Percentiles rank a stretch among this genome's conserved stretches.
Evolutionary conservation across 2,113 vertebrate species (phyloP).

Genomic region (Guaruba guarouba): DNA sequence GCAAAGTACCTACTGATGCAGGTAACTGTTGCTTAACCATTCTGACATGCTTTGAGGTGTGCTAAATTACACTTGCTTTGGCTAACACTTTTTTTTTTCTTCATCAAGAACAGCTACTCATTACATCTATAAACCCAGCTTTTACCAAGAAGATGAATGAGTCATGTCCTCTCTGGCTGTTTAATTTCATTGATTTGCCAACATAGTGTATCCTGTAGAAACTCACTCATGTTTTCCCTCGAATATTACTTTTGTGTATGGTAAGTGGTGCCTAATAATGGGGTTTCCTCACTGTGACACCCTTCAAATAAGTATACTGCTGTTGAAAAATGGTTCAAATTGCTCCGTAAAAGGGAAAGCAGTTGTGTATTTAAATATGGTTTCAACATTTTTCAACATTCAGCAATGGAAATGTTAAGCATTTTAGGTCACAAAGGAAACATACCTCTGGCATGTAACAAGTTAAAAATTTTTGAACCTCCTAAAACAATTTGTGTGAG

Average conservation of each 20-base stretch:
- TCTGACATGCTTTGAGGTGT: not conserved
- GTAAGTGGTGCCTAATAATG: not conserved
- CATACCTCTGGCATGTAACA: not conserved
- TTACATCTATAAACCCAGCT: not conserved
- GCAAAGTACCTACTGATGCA: not conserved
- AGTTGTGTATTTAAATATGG: not conserved
- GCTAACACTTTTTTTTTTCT: not conserved
- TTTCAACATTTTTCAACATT: not conserved
- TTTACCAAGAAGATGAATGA: not conserved
- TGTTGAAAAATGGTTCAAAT: not conserved
- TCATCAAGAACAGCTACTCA: not conserved
- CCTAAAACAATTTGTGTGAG: not conserved
- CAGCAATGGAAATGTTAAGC: not conserved
- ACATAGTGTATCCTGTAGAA: not conserved
- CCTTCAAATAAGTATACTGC: not conserved
- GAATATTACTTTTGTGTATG: not conserved
- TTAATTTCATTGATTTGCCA: not conserved
- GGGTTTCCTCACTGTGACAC: fast-evolving
- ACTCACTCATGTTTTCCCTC: not conserved
- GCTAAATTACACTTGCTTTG: not conserved
- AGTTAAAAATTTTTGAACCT: not conserved
- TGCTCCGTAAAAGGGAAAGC: not conserved
- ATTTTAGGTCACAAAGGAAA: not conserved
- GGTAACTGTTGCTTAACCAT: not conserved
- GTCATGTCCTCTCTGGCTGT: not conserved